Evolutionary conservation across 2,888 invertebrate species (phyloP).

Genomic region (Cheilosia scutellata): DNA sequence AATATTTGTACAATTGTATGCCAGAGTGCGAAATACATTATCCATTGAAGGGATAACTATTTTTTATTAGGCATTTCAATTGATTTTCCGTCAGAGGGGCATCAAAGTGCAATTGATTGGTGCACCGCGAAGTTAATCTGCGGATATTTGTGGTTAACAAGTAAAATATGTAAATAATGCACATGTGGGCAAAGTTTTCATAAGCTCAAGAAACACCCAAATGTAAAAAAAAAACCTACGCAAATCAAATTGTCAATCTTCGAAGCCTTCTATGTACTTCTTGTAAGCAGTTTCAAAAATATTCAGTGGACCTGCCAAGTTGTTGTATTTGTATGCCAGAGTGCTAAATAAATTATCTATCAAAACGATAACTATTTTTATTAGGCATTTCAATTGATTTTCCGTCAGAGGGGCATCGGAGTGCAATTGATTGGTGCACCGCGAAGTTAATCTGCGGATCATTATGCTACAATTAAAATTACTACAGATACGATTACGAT

Average conservation of each 20-base stretch:
- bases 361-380: conserved; percentile 32
- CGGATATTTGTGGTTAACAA: conserved; percentile 29
- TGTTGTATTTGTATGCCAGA: conserved; percentile 33
- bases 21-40: conserved; percentile 50
- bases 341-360: conserved; percentile 52
- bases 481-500: too few species aligned
- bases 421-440: conserved; percentile 52
- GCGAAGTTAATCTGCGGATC: conserved; percentile 72
- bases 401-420: conserved; percentile 74
- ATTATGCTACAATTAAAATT: background rate
- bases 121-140: conserved; percentile 68
- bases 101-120: conserved; percentile 51
- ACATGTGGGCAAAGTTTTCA: too few species aligned
- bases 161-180: background rate
- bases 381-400: conserved; percentile 54
- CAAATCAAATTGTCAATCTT: too few species aligned
- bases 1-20: background rate
- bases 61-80: conserved; percentile 52
- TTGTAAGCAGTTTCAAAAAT: too few species aligned
- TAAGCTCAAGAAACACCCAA: too few species aligned
- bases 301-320: too few species aligned
- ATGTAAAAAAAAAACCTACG: too few species aligned
- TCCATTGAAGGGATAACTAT: conserved; percentile 21
- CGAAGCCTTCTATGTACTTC: too few species aligned
- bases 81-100: conserved; percentile 73